These are phyloP conservation scores for Lepus townsendii DNA, from an alignment of 2,797 vertebrate species.

Conservation along the genomic window DNA sequence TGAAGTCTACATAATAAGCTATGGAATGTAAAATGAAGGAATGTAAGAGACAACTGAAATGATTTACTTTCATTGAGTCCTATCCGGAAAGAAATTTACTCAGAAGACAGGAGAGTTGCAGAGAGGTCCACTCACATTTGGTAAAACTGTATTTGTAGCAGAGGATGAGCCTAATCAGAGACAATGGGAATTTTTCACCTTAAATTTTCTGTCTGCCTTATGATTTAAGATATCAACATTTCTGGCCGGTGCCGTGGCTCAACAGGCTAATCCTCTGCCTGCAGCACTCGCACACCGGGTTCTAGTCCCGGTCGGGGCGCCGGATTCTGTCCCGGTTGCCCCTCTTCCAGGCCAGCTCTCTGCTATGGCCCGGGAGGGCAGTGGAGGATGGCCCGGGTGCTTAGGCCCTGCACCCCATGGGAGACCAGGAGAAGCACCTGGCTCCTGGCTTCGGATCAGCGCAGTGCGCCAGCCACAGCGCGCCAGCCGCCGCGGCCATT, in stretches of 20 bases:
- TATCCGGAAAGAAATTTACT: conserved; percentile 44
- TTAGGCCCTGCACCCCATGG: too few species aligned
- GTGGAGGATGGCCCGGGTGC: too few species aligned
- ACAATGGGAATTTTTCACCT: neutral
- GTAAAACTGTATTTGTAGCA: neutral
- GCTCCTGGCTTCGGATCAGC: too few species aligned
- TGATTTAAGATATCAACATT: neutral
- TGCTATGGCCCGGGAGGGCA: too few species aligned
- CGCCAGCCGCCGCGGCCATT: too few species aligned
- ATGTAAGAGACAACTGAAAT: neutral
- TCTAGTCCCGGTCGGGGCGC: too few species aligned
- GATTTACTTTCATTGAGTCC: conserved; percentile 7
- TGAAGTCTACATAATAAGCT: neutral
- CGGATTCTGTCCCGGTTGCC: too few species aligned
- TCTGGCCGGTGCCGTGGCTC: neutral
- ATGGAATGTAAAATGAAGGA: conserved; percentile 18
- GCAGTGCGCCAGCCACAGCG: too few species aligned
- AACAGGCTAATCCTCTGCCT: too few species aligned
- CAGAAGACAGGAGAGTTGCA: neutral
- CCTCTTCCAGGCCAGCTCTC: too few species aligned
- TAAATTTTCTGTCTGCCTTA: conserved; percentile 1
- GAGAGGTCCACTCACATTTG: neutral
- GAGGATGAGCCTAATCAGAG: neutral
- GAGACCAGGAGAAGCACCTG: too few species aligned
- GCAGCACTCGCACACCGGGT: too few species aligned